Evolutionary conservation across 2,113 vertebrate genomes (phyloP).

Genomic region (Varanus salvator): DNA sequence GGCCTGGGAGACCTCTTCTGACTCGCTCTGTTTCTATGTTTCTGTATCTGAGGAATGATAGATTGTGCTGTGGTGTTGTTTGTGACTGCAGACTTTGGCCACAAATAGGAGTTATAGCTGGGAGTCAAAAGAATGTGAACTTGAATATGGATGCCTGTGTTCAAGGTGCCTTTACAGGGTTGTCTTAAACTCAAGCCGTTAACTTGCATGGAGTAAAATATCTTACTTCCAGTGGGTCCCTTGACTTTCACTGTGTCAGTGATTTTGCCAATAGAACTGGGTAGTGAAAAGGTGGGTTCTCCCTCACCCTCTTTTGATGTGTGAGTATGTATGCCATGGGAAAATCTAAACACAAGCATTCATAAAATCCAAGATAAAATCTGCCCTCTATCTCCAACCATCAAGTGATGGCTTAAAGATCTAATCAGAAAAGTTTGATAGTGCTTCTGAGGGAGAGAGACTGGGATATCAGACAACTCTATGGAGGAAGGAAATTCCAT

Average conservation of each 20-base stretch:
- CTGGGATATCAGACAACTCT: neutral
- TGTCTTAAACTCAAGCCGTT: too few species aligned
- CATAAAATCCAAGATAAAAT: neutral
- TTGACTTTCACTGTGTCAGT: neutral
- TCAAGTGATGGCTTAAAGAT: neutral
- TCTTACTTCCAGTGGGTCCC: neutral
- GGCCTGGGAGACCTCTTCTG: too few species aligned
- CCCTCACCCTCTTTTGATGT: too few species aligned
- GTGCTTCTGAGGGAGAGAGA: neutral
- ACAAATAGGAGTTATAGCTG: neutral
- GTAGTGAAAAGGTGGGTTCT: neutral
- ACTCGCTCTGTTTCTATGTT: too few species aligned
- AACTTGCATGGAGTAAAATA: neutral
- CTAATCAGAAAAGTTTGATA: too few species aligned
- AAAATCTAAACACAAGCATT: neutral
- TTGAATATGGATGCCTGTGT: neutral
- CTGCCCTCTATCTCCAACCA: neutral
- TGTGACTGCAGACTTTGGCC: neutral
- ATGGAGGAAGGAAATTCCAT: neutral
- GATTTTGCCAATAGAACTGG: neutral
- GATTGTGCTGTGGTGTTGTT: neutral
- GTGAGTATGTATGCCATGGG: neutral
- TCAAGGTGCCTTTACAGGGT: neutral
- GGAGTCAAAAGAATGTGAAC: neutral
- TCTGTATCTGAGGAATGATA: neutral